Evolutionary conservation across 2,888 invertebrate species (phyloP).

Genomic region (Drosophila pseudotalamancana): DNA sequence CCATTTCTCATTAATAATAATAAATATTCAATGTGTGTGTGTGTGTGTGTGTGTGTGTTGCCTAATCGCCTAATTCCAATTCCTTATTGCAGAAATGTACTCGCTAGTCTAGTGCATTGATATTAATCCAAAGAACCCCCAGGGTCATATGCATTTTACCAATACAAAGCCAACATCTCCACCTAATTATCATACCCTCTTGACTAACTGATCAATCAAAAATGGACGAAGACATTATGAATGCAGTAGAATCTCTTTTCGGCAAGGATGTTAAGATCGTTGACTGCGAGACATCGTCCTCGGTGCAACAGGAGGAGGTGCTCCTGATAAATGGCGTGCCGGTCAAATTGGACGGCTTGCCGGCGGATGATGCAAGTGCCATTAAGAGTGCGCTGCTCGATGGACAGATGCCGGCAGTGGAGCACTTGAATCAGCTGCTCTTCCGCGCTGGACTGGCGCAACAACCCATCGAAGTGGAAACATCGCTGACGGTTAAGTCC

Average conservation of each 20-base stretch:
- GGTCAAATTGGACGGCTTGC: slow-evolving; percentile 88
- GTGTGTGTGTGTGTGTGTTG: slow-evolving; percentile 9
- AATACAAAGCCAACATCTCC: slow-evolving; percentile 45
- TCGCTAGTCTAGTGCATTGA: slow-evolving; percentile 61
- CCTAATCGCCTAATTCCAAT: slow-evolving; percentile 31
- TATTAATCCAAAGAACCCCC: slow-evolving; percentile 75
- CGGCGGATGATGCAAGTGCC: slow-evolving; percentile 88
- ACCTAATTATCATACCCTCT: slow-evolving; percentile 43
- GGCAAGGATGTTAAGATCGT: slow-evolving; percentile 89
- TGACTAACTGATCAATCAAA: slow-evolving; percentile 47
- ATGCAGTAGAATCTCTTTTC: slow-evolving; percentile 90
- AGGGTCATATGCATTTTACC: slow-evolving; percentile 70
- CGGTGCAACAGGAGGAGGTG: slow-evolving; percentile 89
- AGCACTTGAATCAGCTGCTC: slow-evolving; percentile 88
- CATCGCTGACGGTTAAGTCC: slow-evolving; percentile 89
- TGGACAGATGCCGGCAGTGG: slow-evolving; percentile 89
- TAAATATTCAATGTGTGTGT: slow-evolving; percentile 14
- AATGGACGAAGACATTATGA: slow-evolving; percentile 90
- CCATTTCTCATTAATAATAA: slow-evolving; percentile 17
- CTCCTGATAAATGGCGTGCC: slow-evolving; percentile 89
- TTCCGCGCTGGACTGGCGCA: slow-evolving; percentile 88
- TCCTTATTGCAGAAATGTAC: slow-evolving; percentile 69
- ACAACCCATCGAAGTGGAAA: slow-evolving; percentile 89
- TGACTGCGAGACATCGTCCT: slow-evolving; percentile 90
- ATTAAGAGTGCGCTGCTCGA: slow-evolving; percentile 89